Percentiles rank a stretch among this genome's conserved stretches.
Conservation (phyloP, 2,797 vertebrate species). For the Champsocephalus gunnari region DNA sequence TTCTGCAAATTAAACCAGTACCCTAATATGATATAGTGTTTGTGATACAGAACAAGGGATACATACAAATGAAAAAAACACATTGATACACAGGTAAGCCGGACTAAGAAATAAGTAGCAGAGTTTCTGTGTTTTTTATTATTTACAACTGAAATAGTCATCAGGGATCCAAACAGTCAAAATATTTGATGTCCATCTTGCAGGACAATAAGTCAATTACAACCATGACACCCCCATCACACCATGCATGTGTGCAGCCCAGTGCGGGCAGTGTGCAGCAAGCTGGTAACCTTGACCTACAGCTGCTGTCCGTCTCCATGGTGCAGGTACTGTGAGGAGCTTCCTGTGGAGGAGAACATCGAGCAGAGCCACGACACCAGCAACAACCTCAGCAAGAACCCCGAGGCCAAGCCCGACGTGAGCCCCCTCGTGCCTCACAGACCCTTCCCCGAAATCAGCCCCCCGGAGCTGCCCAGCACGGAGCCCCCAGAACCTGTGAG, state of each 20-base stretch:
- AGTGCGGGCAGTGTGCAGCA: conserved; percentile 47
- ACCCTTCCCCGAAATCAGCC: conserved; percentile 82
- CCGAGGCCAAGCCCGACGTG: conserved; percentile 87
- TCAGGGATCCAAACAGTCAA: background rate
- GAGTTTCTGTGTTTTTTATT: background rate
- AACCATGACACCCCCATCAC: background rate
- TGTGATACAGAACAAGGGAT: background rate
- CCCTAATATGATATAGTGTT: background rate
- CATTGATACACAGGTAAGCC: too few species aligned
- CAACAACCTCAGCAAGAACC: conserved; percentile 89
- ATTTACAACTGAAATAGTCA: too few species aligned
- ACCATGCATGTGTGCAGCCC: conserved; percentile 23
- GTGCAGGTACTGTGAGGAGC: conserved; percentile 88
- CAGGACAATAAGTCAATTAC: background rate
- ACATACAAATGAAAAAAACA: too few species aligned
- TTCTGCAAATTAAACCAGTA: background rate
- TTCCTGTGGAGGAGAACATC: conserved; percentile 90
- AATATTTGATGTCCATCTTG: background rate
- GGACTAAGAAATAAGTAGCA: too few species aligned
- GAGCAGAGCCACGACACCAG: conserved; percentile 81
- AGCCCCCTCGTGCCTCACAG: conserved; percentile 86
- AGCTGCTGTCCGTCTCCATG: conserved; percentile 65
- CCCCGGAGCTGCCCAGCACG: conserved; percentile 70
- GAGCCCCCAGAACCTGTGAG: conserved; percentile 87
- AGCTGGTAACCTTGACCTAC: conserved; percentile 82